Evolutionary conservation across 2,113 vertebrate species (phyloP).

Genomic region (Hyaena hyaena): DNA sequence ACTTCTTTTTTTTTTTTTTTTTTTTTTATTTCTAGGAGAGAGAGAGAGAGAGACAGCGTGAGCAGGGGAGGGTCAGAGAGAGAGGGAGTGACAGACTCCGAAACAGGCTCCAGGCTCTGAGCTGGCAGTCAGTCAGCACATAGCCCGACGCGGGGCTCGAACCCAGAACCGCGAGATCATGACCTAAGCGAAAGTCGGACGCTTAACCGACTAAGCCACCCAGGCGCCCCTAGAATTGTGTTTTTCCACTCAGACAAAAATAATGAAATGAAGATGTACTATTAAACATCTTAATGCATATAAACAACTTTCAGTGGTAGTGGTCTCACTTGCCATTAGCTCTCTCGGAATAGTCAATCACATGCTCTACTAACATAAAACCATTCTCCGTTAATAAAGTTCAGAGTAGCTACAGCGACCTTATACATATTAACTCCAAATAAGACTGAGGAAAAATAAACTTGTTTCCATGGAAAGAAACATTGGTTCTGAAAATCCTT

Average conservation of each 20-base stretch:
- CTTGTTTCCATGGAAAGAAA: neutral
- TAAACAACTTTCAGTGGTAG: neutral
- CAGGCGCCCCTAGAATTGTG: no score
- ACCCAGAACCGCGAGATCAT: no score
- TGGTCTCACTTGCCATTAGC: neutral
- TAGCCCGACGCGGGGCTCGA: no score
- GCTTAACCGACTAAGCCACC: no score
- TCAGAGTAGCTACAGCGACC: neutral
- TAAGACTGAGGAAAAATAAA: neutral
- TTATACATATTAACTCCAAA: neutral
- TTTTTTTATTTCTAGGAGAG: no score
- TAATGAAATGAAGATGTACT: neutral
- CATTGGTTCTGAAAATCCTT: neutral
- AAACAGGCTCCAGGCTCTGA: no score
- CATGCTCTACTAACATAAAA: neutral
- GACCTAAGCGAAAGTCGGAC: no score
- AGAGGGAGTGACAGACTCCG: no score
- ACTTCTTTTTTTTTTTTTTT: no score
- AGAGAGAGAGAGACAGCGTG: no score
- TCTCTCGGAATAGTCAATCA: neutral
- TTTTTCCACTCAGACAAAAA: neutral
- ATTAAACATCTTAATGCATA: neutral
- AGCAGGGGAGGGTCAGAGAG: no score
- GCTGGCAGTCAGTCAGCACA: no score
- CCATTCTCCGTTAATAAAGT: slow-evolving; percentile 6